Evolutionary conservation across 2,113 vertebrate species (phyloP).

Genomic region (Natator depressus): DNA sequence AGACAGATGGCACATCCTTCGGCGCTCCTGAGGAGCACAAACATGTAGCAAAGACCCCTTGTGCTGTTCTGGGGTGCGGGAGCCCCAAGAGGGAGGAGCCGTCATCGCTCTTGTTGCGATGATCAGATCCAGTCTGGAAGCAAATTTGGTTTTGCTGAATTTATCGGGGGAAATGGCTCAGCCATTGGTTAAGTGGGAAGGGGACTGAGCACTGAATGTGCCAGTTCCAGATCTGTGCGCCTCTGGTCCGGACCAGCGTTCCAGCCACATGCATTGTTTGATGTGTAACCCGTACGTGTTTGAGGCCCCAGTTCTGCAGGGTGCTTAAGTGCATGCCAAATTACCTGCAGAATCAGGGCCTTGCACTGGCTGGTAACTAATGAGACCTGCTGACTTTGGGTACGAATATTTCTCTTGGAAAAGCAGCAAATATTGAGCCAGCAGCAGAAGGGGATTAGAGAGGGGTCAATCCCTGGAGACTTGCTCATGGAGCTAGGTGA

Average conservation of each 20-base stretch:
- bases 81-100: neutral
- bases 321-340: neutral
- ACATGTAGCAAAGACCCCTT: neutral
- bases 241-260: neutral
- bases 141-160: neutral
- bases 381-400: neutral
- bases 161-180: neutral
- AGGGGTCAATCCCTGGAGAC: neutral
- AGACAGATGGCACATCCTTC: neutral
- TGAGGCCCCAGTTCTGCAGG: neutral
- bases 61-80: neutral
- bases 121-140: neutral
- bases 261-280: neutral
- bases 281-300: neutral
- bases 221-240: neutral
- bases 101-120: neutral
- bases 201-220: neutral
- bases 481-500: neutral
- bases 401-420: neutral
- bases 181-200: neutral
- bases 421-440: neutral
- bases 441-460: neutral
- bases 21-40: neutral
- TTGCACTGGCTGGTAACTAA: neutral
- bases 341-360: neutral